Evolutionary conservation across 2,888 invertebrate species (phyloP).

Genomic region (Eupithecia pulchellata): DNA sequence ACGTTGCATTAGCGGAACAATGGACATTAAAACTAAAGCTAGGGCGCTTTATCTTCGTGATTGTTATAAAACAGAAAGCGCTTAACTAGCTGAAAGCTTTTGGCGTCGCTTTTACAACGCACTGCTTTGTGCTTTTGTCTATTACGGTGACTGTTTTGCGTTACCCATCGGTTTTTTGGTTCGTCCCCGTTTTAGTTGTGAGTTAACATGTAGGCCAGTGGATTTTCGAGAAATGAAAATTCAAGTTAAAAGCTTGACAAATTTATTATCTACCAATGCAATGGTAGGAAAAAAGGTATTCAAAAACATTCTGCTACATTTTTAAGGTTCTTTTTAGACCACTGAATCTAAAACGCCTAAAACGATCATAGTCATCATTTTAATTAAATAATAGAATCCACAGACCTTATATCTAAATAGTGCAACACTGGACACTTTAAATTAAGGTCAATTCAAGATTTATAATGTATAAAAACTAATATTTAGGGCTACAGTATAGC

Average conservation of each 20-base stretch:
- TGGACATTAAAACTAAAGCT: conserved; percentile 69
- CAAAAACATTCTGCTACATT: neutral
- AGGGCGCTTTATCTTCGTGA: conserved; percentile 71
- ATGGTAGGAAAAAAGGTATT: neutral
- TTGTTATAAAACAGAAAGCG: conserved; percentile 74
- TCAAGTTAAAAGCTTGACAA: neutral
- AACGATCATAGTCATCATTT: no score
- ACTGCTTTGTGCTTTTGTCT: conserved; percentile 36
- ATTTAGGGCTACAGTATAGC: neutral
- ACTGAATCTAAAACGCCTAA: no score
- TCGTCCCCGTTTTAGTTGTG: neutral
- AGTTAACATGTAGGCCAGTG: neutral
- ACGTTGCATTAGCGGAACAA: conserved; percentile 77
- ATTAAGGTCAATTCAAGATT: neutral
- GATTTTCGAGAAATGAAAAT: neutral
- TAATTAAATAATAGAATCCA: no score
- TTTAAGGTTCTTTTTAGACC: no score
- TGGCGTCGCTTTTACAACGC: conserved; percentile 48
- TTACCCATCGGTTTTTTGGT: conserved; percentile 3
- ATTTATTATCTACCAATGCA: neutral
- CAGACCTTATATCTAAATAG: no score
- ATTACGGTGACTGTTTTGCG: conserved; percentile 16
- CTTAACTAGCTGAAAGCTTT: conserved; percentile 73
- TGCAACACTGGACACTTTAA: no score
- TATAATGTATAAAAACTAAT: neutral